Conservation (phyloP, 2,888 invertebrate species). For the Saturnia pavonia region DNA sequence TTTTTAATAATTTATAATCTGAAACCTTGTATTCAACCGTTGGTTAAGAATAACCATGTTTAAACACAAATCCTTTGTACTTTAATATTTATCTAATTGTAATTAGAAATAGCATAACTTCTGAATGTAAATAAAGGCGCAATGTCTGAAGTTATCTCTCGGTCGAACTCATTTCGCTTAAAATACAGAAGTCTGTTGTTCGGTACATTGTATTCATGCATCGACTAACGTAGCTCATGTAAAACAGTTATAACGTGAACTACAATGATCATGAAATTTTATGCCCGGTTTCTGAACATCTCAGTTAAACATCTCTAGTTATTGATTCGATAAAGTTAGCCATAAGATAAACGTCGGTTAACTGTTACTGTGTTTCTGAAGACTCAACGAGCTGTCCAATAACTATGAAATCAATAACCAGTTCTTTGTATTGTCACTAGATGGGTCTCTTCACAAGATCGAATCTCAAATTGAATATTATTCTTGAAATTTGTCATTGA, state of each 20-base stretch:
- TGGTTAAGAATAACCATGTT: not conserved
- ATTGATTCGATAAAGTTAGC: too few relatives aligned
- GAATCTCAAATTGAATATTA: too few relatives aligned
- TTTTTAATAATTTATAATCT: too few relatives aligned
- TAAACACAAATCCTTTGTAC: not conserved
- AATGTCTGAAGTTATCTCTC: not conserved
- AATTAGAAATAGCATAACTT: not conserved
- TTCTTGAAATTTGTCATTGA: too few relatives aligned
- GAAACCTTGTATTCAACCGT: not conserved
- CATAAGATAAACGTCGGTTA: too few relatives aligned
- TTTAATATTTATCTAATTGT: not conserved
- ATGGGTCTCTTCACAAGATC: too few relatives aligned
- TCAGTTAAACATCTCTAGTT: too few relatives aligned
- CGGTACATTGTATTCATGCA: not conserved
- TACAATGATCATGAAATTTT: conserved; percentile 23
- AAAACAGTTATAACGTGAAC: conserved; percentile 21
- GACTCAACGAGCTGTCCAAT: too few relatives aligned
- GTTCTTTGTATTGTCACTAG: too few relatives aligned
- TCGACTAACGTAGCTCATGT: not conserved
- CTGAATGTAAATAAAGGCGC: not conserved
- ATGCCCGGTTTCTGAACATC: not conserved
- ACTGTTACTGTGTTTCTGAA: too few relatives aligned
- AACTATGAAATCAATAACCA: too few relatives aligned
- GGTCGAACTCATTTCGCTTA: conserved; percentile 2
- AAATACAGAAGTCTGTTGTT: conserved; percentile 8